Conservation (phyloP, 2,888 invertebrate genomes). For the Mesorhabditis sp. region DNA sequence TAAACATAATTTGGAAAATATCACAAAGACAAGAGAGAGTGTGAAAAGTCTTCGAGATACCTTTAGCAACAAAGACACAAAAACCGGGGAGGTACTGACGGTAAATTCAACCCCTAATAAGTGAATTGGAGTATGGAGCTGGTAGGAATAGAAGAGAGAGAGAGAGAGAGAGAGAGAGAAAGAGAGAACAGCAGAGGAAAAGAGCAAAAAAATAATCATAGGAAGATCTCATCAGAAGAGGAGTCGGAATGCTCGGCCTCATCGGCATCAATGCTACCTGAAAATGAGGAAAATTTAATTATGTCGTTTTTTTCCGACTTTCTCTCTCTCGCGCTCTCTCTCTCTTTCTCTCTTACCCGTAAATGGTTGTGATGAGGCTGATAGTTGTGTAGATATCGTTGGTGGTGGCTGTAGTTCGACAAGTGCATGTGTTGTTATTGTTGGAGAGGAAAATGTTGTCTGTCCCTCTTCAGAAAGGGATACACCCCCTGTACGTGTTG, state of each 20-base stretch:
- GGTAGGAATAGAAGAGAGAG: background rate
- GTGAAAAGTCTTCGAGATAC: no score
- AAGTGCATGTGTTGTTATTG: slow-evolving; percentile 41
- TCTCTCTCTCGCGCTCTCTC: no score
- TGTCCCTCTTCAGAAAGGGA: slow-evolving; percentile 22
- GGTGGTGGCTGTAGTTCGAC: slow-evolving; percentile 37
- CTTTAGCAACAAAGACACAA: no score
- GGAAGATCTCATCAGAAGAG: slow-evolving; percentile 33
- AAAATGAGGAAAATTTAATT: background rate
- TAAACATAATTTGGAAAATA: no score
- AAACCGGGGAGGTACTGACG: background rate
- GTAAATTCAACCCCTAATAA: slow-evolving; percentile 5
- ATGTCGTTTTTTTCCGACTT: no score
- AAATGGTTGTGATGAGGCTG: no score
- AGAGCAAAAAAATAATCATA: slow-evolving; percentile 16
- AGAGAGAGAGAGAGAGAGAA: background rate
- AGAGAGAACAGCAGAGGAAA: background rate
- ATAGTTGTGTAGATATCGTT: no score
- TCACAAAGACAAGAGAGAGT: no score
- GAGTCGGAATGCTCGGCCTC: slow-evolving; percentile 23
- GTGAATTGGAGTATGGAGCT: background rate
- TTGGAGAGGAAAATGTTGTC: slow-evolving; percentile 32
- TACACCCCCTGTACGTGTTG: background rate
- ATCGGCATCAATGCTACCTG: background rate
- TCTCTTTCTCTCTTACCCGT: no score